Conservation (phyloP, 1,140 invertebrate genomes). For the Ceratosolen solmsi region DNA sequence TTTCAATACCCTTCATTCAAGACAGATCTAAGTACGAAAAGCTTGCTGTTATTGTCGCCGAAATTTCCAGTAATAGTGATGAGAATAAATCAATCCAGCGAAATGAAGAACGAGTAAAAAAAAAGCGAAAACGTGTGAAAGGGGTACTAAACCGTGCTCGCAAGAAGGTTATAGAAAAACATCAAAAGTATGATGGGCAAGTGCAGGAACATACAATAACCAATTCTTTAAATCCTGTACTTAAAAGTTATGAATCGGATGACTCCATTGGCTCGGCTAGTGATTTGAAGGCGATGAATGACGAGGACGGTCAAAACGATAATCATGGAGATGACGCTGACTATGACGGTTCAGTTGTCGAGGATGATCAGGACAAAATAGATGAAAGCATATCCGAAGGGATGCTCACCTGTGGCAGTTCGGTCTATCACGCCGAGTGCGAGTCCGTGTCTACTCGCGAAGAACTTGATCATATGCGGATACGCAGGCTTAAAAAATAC, state of each 20-base stretch:
- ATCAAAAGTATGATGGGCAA: not conserved
- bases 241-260: constrained; percentile 73
- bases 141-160: constrained; percentile 62
- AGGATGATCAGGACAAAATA: constrained; percentile 68
- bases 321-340: constrained; percentile 59
- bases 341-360: constrained; percentile 70
- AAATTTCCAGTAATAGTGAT: constrained; percentile 77
- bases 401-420: constrained; percentile 79
- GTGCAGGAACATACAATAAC: constrained; percentile 17
- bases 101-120: constrained; percentile 65
- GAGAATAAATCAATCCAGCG: constrained; percentile 64
- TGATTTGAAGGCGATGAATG: constrained; percentile 79
- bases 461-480: constrained; percentile 76
- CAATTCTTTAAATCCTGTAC: not conserved
- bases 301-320: constrained; percentile 72
- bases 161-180: constrained; percentile 51
- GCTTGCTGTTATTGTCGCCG: constrained; percentile 76
- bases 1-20: constrained; percentile 76
- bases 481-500: constrained; percentile 55
- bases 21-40: constrained; percentile 88
- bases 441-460: constrained; percentile 80
- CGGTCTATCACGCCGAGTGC: constrained; percentile 82
- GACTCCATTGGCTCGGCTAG: constrained; percentile 85
- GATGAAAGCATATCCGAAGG: constrained; percentile 80
- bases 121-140: constrained; percentile 64